Base-by-base conservation (phyloP, 2,888 invertebrate species). In the Alloplasta piceator region DNA sequence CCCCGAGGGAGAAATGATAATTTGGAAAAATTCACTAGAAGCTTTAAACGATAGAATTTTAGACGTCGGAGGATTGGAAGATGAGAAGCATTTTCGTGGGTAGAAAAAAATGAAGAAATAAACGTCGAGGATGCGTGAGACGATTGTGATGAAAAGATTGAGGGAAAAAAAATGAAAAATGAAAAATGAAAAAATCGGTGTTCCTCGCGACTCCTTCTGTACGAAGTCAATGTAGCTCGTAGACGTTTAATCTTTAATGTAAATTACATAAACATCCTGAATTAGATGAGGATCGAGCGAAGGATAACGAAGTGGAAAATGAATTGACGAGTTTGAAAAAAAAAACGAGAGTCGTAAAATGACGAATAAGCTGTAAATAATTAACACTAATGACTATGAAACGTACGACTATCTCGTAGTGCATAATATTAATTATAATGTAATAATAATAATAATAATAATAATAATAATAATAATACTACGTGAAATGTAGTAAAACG, bases 201-300 rank as follows among this genome's bases (percentile, higher is more conserved):
- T 76, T 85, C 85, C 85, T 87, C 84, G 80, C 84, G 86, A 85
- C 86, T 87, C 86, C 86, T 86, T 85, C 85, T 87, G 67, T 85
- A 83, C 84, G 84, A 85, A 85, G 86, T 87, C 86, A 87, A 85
- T 85, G 85, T 85, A 85, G 85, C 79, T 83, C 77, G 61, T 80
- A 80, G 80, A 64, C 60, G 76, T 80, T 76, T 73, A 73, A 72
- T 77, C 80, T 73, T 67, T 80, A 80, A 73, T 77, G 68, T 80
- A 70, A 38, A 60, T 26, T 26, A 1, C 1, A 26, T 26, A 26
- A 26, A 26, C 26, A 26, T 26, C 26, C 1, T 26, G 26, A 26
- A 26, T 26, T 26, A 26, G 26, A 26, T 26, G 26, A 26, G 26
- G 26, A 26, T 2, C 26, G 26, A 26, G 26, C 26, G 26, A 26